phyloP scores from a whole-genome alignment of 2,888 invertebrate genomes.

The Lasioglossum malachurum region DNA sequence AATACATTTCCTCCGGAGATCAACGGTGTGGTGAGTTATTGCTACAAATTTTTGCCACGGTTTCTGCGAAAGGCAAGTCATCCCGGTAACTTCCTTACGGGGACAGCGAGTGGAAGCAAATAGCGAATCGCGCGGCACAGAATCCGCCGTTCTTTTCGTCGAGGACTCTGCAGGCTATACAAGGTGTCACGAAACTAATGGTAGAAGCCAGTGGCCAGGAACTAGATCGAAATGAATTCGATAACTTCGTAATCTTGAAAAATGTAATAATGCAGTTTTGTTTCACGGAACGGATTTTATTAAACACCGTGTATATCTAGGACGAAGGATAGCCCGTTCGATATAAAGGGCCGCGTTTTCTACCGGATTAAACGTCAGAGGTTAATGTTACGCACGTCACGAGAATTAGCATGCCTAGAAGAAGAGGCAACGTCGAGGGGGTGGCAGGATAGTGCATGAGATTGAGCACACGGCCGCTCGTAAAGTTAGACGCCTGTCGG shows the following conservation, averaged over 20 bases:
- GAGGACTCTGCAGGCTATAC: constrained; percentile 8
- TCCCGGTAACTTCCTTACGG: constrained; percentile 35
- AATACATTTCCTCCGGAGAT: constrained; percentile 23
- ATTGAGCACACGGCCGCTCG: constrained; percentile 78
- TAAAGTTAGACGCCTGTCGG: constrained; percentile 83
- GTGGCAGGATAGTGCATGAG: constrained; percentile 54
- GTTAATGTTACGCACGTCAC: constrained; percentile 81
- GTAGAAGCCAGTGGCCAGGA: background rate
- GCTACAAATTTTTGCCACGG: constrained; percentile 31
- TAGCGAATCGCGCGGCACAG: constrained; percentile 18
- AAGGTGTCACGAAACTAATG: background rate
- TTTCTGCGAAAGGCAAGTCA: constrained; percentile 34
- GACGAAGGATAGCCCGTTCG: background rate
- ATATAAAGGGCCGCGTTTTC: constrained; percentile 62
- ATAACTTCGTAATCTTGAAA: background rate
- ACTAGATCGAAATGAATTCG: background rate
- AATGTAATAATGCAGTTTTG: background rate
- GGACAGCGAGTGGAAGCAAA: constrained; percentile 22
- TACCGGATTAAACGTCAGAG: constrained; percentile 78
- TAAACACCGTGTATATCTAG: background rate
- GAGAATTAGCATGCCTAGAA: constrained; percentile 79
- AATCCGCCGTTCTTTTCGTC: constrained; percentile 49
- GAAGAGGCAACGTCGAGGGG: constrained; percentile 32
- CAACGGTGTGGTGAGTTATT: constrained; percentile 15
- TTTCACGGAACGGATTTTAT: background rate